Percentiles rank a stretch among this genome's conserved stretches.
phyloP scores from a whole-genome alignment of 35 echinoderm and acorn worm species.

The Ptychodera flava region DNA sequence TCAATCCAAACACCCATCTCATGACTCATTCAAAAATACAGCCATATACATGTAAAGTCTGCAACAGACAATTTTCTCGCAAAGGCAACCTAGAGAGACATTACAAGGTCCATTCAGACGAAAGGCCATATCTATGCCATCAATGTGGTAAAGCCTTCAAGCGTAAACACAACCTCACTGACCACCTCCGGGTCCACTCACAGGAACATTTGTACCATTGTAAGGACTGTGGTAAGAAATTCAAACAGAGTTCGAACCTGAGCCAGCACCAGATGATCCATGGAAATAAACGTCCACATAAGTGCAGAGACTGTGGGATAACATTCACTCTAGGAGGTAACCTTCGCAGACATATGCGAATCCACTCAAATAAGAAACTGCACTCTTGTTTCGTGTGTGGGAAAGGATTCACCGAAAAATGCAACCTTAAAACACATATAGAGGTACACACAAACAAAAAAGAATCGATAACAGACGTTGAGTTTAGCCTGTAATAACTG shows the following conservation, averaged over 20 bases:
- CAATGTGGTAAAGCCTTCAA: conserved; percentile 98
- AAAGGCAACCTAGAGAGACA: conserved; percentile 49
- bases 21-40: conserved; percentile 64
- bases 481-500: too few species aligned
- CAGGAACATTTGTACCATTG: conserved; percentile 35
- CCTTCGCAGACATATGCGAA: too few species aligned
- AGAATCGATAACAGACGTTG: too few species aligned
- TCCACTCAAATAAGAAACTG: too few species aligned
- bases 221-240: conserved; percentile 32
- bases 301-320: conserved; percentile 21
- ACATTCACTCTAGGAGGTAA: too few species aligned
- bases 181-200: conserved; percentile 92
- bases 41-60: conserved; percentile 64
- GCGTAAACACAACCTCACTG: conserved; percentile 81
- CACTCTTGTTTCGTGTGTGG: too few species aligned
- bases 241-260: conserved; percentile 7
- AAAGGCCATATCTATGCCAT: conserved; percentile 89
- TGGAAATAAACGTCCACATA: conserved; percentile 7
- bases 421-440: too few species aligned
- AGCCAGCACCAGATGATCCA: conserved; percentile 23
- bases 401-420: too few species aligned
- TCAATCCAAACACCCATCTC: conserved; percentile 35
- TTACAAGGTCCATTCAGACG: conserved; percentile 58
- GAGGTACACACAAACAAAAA: too few species aligned
- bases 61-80: conserved; percentile 32